A percentile compares a stretch with the other conserved stretches of the same genome.
phyloP scores from a whole-genome alignment of 2,888 invertebrate species.

The Cremastinae sp. region DNA sequence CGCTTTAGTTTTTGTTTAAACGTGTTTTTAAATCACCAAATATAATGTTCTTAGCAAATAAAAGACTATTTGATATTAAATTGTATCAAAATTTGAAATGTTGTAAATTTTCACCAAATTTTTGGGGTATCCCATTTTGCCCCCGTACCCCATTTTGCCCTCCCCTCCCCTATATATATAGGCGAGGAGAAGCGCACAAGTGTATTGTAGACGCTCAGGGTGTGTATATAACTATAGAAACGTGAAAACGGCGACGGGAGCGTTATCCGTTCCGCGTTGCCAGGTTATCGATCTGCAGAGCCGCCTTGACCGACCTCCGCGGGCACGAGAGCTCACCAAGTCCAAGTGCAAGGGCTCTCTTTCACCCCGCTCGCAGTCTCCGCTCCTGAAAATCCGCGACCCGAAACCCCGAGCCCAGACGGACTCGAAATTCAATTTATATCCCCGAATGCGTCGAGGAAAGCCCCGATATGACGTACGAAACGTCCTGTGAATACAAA shows the following conservation, averaged over 20 bases:
- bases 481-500: not conserved
- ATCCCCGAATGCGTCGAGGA: not conserved
- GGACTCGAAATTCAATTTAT: conserved; percentile 41
- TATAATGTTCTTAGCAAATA: too few relatives aligned
- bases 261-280: conserved; percentile 76
- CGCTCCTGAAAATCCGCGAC: conserved; percentile 55
- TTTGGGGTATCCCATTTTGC: too few relatives aligned
- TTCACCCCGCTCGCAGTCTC: conserved; percentile 35
- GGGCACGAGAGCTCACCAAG: conserved; percentile 72
- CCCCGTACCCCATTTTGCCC: too few relatives aligned
- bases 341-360: conserved; percentile 78
- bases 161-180: too few relatives aligned
- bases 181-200: too few relatives aligned
- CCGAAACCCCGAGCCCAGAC: conserved; percentile 17
- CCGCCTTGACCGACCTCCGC: conserved; percentile 79
- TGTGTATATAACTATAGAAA: conserved; percentile 35
- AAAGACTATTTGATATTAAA: too few relatives aligned
- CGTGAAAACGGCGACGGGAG: conserved; percentile 52
- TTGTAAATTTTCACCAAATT: too few relatives aligned
- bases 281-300: conserved; percentile 78
- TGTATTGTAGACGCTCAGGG: too few relatives aligned
- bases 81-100: too few relatives aligned
- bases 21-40: too few relatives aligned
- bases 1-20: too few relatives aligned
- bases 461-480: not conserved